Conservation (phyloP, 2,888 invertebrate species). For the Vesta saturnalis region DNA sequence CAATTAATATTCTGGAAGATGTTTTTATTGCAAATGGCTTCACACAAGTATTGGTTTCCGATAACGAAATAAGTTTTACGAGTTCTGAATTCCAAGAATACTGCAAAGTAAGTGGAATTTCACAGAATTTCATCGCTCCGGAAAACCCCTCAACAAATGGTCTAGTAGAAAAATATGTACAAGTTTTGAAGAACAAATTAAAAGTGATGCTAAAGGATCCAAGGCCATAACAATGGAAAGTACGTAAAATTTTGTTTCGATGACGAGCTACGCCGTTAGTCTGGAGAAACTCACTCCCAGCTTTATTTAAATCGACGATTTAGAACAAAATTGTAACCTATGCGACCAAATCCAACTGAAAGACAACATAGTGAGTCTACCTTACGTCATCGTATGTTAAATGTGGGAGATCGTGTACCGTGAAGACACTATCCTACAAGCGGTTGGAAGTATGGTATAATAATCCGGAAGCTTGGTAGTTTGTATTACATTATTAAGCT, state of each 20-base stretch:
- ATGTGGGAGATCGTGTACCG: too few relatives aligned
- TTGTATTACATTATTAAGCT: too few relatives aligned
- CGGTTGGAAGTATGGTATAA: too few relatives aligned
- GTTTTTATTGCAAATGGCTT: background rate
- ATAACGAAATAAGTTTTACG: background rate
- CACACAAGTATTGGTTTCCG: background rate
- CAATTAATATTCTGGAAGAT: background rate
- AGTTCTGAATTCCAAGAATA: background rate
- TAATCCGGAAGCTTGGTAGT: too few relatives aligned
- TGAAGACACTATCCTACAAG: too few relatives aligned
- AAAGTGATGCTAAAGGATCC: background rate
- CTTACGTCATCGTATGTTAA: too few relatives aligned
- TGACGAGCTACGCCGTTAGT: background rate
- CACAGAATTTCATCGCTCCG: background rate
- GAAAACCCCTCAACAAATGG: background rate
- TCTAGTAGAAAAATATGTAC: background rate
- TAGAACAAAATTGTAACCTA: background rate
- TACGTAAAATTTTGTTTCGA: background rate
- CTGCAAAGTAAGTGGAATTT: background rate
- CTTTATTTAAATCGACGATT: background rate
- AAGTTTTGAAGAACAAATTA: background rate
- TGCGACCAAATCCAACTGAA: background rate
- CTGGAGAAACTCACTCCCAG: background rate
- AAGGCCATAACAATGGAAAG: background rate
- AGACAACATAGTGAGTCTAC: too few relatives aligned